Conservation (phyloP, 2,888 invertebrate species). For the Esperia sulphurella region DNA sequence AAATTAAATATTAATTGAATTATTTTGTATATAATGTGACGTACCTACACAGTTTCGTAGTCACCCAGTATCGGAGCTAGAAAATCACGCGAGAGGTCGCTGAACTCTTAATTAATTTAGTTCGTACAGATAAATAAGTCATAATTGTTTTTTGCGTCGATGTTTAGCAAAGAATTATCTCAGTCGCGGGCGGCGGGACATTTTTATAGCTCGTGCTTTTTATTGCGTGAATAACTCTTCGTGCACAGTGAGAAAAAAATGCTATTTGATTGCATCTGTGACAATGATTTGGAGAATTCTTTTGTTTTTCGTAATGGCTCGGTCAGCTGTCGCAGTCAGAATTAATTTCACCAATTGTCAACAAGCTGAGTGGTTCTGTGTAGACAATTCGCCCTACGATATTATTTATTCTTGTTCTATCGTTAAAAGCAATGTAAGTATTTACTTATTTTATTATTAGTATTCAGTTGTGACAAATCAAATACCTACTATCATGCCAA, state of each 20-base stretch:
- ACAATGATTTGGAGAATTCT: constrained; percentile 30
- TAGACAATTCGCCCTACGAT: constrained; percentile 48
- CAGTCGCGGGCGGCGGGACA: constrained; percentile 38
- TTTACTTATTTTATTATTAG: neutral
- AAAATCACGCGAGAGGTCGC: constrained; percentile 2
- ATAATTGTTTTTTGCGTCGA: constrained; percentile 32
- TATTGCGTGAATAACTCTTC: constrained; percentile 21
- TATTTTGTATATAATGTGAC: no score
- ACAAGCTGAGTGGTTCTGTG: constrained; percentile 64
- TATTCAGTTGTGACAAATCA: neutral
- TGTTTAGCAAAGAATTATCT: constrained; percentile 48
- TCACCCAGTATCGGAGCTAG: constrained; percentile 7
- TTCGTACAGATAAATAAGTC: constrained; percentile 35
- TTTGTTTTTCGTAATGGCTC: constrained; percentile 25
- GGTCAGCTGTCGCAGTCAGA: constrained; percentile 39
- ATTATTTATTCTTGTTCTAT: constrained; percentile 55
- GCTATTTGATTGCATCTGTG: constrained; percentile 16
- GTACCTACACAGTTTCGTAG: no score
- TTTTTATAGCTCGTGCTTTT: constrained; percentile 43
- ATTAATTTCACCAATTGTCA: constrained; percentile 67
- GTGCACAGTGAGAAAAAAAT: constrained; percentile 16
- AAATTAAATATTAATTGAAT: no score
- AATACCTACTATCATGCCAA: no score
- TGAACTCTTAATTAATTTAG: constrained; percentile 16
- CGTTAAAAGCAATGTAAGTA: constrained; percentile 55